These are phyloP conservation scores for Leucoraja ocellata DNA, from an alignment of 2,797 vertebrate genomes.

Conservation along the genomic window DNA sequence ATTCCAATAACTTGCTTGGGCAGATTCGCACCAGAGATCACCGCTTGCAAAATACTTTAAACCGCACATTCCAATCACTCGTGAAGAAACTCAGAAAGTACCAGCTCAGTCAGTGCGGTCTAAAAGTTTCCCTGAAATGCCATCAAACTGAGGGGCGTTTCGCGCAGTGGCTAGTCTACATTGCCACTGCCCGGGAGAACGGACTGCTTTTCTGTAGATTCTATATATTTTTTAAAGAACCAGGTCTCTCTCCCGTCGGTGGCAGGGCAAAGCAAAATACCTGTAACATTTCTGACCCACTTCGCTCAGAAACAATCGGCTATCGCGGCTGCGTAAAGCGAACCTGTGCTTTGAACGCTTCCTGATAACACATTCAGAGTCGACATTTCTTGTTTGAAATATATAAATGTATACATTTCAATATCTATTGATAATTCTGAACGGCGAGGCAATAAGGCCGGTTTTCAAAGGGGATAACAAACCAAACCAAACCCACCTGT, in stretches of 20 bases:
- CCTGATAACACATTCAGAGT: not conserved
- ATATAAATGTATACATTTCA: not conserved
- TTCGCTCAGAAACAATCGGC: not conserved
- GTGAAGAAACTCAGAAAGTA: not conserved
- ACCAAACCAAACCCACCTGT: not conserved
- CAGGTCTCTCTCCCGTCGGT: no score
- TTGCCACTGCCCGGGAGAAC: no score
- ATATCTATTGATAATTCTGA: not conserved
- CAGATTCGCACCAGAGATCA: not conserved
- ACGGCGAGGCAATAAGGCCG: not conserved
- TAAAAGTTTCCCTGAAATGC: not conserved
- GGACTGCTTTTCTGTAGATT: no score
- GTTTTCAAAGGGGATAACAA: not conserved
- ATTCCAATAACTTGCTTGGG: not conserved
- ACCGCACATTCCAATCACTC: not conserved
- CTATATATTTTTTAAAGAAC: no score
- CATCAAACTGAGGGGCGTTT: not conserved
- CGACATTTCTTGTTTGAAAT: not conserved
- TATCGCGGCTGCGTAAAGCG: not conserved
- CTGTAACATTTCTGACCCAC: not conserved
- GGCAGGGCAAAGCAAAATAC: not conserved
- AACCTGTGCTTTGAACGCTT: not conserved
- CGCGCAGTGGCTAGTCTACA: not conserved
- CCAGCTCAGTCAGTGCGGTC: no score
- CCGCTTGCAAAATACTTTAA: not conserved